Conservation (phyloP, 2,113 vertebrate genomes). For the Toxostoma redivivum region DNA sequence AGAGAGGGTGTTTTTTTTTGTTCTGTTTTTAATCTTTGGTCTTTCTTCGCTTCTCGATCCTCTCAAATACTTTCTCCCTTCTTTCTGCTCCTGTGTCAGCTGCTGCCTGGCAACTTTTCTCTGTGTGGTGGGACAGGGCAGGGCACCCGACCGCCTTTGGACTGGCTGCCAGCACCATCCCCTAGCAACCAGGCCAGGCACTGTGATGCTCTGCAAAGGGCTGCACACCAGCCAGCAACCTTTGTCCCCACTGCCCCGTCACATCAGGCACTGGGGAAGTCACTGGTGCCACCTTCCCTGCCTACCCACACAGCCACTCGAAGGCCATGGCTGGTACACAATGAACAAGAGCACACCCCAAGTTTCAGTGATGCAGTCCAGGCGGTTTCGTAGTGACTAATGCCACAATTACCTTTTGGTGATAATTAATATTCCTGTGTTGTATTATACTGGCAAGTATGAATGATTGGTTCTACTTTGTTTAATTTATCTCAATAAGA, state of each 20-base stretch:
- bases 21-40: slow-evolving; percentile 15
- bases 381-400: neutral
- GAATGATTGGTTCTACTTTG: slow-evolving; percentile 72
- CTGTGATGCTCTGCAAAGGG: slow-evolving; percentile 10
- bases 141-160: neutral
- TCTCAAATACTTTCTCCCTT: neutral
- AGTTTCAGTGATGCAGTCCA: neutral
- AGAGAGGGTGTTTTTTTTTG: neutral
- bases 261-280: neutral
- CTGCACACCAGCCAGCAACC: neutral
- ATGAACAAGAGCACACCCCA: neutral
- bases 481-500: slow-evolving; percentile 76
- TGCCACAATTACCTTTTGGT: slow-evolving; percentile 33
- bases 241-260: neutral
- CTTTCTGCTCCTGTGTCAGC: slow-evolving; percentile 54
- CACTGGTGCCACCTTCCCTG: neutral
- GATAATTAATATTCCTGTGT: slow-evolving; percentile 66
- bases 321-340: neutral
- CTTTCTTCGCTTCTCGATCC: neutral
- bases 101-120: slow-evolving; percentile 74
- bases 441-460: slow-evolving; percentile 56
- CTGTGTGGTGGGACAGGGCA: slow-evolving; percentile 47
- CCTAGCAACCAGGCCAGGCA: slow-evolving; percentile 61
- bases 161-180: slow-evolving; percentile 45
- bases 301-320: accelerated